Evolutionary conservation across 2,797 vertebrate genomes (phyloP), one percentile per base, ranked within the genome.

Genomic region (Gymnoscopelus braueri): DNA sequence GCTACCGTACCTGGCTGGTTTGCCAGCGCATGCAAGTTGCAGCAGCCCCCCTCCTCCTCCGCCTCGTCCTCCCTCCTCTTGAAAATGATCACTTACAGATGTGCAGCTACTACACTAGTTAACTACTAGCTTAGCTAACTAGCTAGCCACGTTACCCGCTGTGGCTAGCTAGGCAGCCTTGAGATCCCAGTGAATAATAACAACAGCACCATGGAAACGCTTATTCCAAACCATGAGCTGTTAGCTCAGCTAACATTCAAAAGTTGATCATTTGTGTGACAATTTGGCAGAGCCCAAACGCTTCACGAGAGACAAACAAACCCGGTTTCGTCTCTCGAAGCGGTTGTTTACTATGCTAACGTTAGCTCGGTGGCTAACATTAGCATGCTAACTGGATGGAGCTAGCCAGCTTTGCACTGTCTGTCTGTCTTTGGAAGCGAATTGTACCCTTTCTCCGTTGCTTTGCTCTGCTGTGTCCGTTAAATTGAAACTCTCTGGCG

Each of bases 81-180:
- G 74, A 19, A 82, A 81, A 83, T 91, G 89, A 93, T 93, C 88
- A 90, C 88, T 93, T 89, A 90, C 94, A 94, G 93, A 94, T 94
- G 93, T 92, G 91, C 77, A 56, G 75, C 60, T 79, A 79, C 52
- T 76, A 62, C 74, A 78, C 61, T 85, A 83, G 74, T 85, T 78
- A 72, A 62, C 77, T 29, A 68, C 75, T 84, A 78, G 75, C 73
- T 57, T 54, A 63, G 86, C 85, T 88, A 85, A 83, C 84, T 63
- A 81, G 82, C 84, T 90, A 92, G 87, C 87, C 90, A 92, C 88
- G 87, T 84, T 90, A 89, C 71, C 77, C 77, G 88, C 83, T 83
- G 85, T 83, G 88, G 84, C 78, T 88, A 65, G 77, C 78, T 84
- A 85, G 80, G 23, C 77, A 87, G 77, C 84, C 81, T 51, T 67